Evolutionary conservation across 2,888 invertebrate genomes (phyloP).

Genomic region (Carpatolechia fugitivella): DNA sequence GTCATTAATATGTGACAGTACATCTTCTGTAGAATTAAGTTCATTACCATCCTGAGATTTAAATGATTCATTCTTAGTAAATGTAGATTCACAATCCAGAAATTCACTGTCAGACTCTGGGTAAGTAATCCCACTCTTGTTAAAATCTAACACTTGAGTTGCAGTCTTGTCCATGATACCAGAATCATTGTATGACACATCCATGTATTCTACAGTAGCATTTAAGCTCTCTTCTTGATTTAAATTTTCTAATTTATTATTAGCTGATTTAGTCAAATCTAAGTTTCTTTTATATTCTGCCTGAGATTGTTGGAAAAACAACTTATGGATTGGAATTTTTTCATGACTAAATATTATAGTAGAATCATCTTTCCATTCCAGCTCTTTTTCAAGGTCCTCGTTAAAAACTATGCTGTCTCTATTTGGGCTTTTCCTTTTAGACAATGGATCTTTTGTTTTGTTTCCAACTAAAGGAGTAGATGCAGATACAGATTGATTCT

Average conservation of each 20-base stretch:
- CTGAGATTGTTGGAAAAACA: slow-evolving; percentile 43
- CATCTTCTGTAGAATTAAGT: not conserved
- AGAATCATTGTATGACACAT: slow-evolving; percentile 56
- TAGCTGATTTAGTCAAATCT: not conserved
- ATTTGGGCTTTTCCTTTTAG: slow-evolving; percentile 55
- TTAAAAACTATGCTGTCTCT: slow-evolving; percentile 65
- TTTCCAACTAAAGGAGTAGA: slow-evolving; percentile 57
- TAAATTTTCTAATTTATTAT: slow-evolving; percentile 1
- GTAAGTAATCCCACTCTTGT: slow-evolving; percentile 28
- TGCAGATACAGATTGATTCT: slow-evolving; percentile 31
- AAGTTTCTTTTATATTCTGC: not conserved
- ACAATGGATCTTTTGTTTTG: slow-evolving; percentile 43
- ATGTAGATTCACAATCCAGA: slow-evolving; percentile 68
- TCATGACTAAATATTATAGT: slow-evolving; percentile 62
- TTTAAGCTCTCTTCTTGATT: slow-evolving; percentile 33
- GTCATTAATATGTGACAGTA: not conserved
- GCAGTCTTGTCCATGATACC: slow-evolving; percentile 41
- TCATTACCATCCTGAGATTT: not conserved
- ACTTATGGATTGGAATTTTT: slow-evolving; percentile 62
- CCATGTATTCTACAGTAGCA: slow-evolving; percentile 58
- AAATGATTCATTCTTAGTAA: slow-evolving; percentile 47
- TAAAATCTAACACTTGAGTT: slow-evolving; percentile 25
- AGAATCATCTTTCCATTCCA: slow-evolving; percentile 69
- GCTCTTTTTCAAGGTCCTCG: slow-evolving; percentile 64
- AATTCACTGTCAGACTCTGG: slow-evolving; percentile 65